A percentile compares a stretch with the other conserved stretches of the same genome.
Conservation (phyloP, 2,113 vertebrate genomes). For the Machaerirhynchus nigripectus region DNA sequence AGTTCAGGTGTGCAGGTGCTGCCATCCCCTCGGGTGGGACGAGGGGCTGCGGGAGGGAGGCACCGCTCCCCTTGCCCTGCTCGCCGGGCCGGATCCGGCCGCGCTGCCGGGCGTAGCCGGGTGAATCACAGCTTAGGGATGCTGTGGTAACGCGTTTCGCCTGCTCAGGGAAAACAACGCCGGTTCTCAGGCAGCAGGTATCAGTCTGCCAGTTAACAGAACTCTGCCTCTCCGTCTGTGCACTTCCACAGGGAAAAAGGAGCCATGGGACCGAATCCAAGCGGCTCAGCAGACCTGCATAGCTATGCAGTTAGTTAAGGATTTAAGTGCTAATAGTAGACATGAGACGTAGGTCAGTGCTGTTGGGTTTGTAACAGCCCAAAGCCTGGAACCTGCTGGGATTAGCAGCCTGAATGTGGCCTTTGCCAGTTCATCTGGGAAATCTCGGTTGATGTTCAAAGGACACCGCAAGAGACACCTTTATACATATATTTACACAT, state of each 20-base stretch:
- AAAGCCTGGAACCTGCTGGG: background rate
- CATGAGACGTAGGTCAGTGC: rapidly evolving
- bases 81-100: background rate
- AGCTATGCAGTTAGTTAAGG: background rate
- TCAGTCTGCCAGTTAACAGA: background rate
- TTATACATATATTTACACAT: background rate
- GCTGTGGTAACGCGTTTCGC: background rate
- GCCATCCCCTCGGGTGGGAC: background rate
- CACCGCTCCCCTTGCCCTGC: background rate
- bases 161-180: background rate
- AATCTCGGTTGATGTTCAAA: background rate
- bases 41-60: background rate
- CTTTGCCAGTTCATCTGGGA: background rate
- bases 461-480: rapidly evolving
- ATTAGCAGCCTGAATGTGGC: background rate
- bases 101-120: background rate
- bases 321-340: background rate
- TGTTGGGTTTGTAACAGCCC: background rate
- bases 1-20: background rate
- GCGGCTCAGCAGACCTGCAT: background rate
- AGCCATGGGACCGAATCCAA: background rate
- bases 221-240: rapidly evolving
- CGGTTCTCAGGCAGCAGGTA: background rate
- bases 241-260: background rate
- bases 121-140: background rate